phyloP scores from a whole-genome alignment of 2,888 invertebrate species.

The Julus scanicus region DNA sequence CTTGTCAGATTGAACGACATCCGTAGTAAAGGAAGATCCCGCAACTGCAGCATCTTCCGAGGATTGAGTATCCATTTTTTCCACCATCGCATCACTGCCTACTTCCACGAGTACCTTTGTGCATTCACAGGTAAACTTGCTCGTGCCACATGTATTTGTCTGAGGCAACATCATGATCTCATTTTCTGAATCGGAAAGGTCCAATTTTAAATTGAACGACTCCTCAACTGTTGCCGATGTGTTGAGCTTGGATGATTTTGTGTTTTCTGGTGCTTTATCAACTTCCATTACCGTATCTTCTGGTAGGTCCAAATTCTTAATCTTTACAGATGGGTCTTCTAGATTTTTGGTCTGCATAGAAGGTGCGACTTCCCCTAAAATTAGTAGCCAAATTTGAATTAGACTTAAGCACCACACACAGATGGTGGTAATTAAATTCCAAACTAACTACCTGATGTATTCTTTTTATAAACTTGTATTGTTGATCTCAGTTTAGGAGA shows the following conservation, averaged over 20 bases:
- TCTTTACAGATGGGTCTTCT: background rate
- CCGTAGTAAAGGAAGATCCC: background rate
- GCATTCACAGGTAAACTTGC: background rate
- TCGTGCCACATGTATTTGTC: background rate
- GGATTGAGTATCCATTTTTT: background rate
- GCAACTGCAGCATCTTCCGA: background rate
- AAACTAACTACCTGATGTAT: background rate
- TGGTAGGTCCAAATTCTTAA: background rate
- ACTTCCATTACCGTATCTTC: background rate
- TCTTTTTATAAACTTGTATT: slow-evolving; percentile 30
- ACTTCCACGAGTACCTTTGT: background rate
- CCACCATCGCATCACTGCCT: background rate
- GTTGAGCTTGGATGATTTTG: background rate
- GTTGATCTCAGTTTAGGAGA: slow-evolving; percentile 50
- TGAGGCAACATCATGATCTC: background rate
- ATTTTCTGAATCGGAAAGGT: background rate
- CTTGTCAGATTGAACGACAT: background rate
- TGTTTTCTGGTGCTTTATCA: background rate
- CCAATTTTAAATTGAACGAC: background rate
- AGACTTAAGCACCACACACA: background rate
- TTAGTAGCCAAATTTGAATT: background rate
- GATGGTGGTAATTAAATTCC: background rate
- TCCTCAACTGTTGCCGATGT: slow-evolving; percentile 3
- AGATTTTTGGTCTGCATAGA: slow-evolving; percentile 24
- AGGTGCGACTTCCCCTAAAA: background rate